Evolutionary conservation across 2,113 vertebrate species (phyloP).

Genomic region (Thalassarche chlororhynchos): DNA sequence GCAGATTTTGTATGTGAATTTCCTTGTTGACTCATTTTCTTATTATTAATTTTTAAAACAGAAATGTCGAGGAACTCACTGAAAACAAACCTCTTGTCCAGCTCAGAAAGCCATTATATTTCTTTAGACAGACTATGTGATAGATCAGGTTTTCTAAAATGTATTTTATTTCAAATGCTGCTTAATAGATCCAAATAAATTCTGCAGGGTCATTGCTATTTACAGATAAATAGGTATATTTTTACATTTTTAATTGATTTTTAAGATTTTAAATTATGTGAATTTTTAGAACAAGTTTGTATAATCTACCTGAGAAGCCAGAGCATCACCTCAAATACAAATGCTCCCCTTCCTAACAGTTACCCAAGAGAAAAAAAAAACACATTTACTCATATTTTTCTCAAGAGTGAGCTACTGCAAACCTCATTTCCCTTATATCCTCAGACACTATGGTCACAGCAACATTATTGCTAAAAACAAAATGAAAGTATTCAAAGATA

Average conservation of each 20-base stretch:
- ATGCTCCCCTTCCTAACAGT: not conserved
- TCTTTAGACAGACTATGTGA: not conserved
- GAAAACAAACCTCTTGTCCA: not conserved
- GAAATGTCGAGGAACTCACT: not conserved
- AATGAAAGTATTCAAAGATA: not conserved
- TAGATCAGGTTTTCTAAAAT: conserved; percentile 10
- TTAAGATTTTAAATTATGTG: not conserved
- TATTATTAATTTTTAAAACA: conserved; percentile 3
- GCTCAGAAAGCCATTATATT: not conserved
- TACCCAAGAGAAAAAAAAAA: not conserved
- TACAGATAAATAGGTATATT: not conserved
- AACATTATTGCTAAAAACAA: not conserved
- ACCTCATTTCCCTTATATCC: not conserved
- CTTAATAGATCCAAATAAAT: not conserved
- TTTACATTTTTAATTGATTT: conserved; percentile 53
- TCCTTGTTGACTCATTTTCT: conserved; percentile 56
- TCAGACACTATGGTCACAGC: not conserved
- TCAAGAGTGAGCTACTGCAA: not conserved
- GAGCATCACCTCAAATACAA: not conserved
- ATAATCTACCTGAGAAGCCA: not conserved
- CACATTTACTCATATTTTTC: not conserved
- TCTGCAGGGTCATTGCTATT: not conserved
- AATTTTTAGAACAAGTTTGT: conserved; percentile 38
- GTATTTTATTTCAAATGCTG: not conserved
- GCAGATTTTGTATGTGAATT: conserved; percentile 57